Conservation (phyloP, 2,797 vertebrate genomes). For the Oryzias sinensis region DNA sequence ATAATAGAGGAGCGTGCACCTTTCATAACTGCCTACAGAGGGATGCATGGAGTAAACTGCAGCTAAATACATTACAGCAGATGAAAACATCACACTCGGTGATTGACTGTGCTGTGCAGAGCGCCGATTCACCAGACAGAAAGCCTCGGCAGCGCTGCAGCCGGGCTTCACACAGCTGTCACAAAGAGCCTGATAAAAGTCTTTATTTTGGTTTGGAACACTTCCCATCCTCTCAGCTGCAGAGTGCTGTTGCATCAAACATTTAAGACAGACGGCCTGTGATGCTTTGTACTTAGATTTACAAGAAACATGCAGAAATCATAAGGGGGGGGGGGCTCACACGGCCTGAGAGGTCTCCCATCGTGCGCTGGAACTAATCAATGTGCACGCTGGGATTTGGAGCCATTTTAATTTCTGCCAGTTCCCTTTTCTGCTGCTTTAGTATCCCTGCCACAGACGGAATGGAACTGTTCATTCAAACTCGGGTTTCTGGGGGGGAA, state of each 20-base stretch:
- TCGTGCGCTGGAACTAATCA: conserved; percentile 26
- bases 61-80: conserved; percentile 64
- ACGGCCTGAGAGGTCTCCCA: conserved; percentile 25
- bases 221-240: conserved; percentile 6
- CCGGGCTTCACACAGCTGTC: conserved; percentile 23
- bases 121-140: conserved; percentile 35
- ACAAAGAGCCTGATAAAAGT: conserved; percentile 36
- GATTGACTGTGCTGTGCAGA: conserved; percentile 45
- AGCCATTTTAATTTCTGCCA: conserved; percentile 3
- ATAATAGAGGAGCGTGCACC: conserved; percentile 45
- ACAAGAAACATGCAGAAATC: conserved; percentile 8
- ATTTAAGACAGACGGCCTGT: conserved; percentile 14
- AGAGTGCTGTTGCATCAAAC: conserved; percentile 1
- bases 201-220: conserved; percentile 3
- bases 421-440: conserved; percentile 18
- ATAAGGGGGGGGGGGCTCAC: conserved; percentile 29
- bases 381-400: conserved; percentile 21
- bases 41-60: conserved; percentile 55
- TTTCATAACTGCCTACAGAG: conserved; percentile 62
- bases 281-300: conserved; percentile 19
- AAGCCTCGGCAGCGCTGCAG: conserved; percentile 34
- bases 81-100: conserved; percentile 61
- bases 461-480: conserved; percentile 3
- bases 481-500: conserved; percentile 2
- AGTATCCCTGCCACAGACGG: conserved; percentile 5